These are phyloP conservation scores for Parochlus steinenii DNA, from an alignment of 2,888 invertebrate species.

Conservation along the genomic window DNA sequence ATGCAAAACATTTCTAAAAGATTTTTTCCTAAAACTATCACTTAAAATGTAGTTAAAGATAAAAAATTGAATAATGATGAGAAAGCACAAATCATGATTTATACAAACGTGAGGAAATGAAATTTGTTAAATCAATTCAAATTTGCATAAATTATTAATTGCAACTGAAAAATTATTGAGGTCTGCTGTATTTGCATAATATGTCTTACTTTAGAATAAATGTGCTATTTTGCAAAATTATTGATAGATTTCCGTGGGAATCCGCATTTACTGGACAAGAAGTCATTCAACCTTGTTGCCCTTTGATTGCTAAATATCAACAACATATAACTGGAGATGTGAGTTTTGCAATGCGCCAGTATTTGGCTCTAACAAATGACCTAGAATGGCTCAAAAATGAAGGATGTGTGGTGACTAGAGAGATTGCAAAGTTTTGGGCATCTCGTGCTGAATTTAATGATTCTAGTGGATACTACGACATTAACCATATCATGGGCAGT, in stretches of 20 bases:
- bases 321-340: slow-evolving; percentile 43
- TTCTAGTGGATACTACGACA: slow-evolving; percentile 32
- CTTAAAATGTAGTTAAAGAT: too few relatives aligned
- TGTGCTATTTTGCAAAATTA: not conserved
- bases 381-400: slow-evolving; percentile 23
- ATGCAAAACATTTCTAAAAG: too few relatives aligned
- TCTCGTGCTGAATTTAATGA: slow-evolving; percentile 36
- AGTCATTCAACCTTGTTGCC: slow-evolving; percentile 41
- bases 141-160: slow-evolving; percentile 1
- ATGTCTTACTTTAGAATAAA: slow-evolving; percentile 1
- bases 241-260: slow-evolving; percentile 41
- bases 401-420: slow-evolving; percentile 37
- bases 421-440: slow-evolving; percentile 41
- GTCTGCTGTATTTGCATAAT: not conserved
- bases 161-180: not conserved
- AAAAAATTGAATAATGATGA: slow-evolving; percentile 8
- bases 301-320: slow-evolving; percentile 36
- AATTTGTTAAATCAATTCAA: slow-evolving; percentile 3
- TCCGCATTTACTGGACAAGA: slow-evolving; percentile 43
- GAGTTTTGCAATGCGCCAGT: slow-evolving; percentile 31
- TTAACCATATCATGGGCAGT: slow-evolving; percentile 42
- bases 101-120: too few relatives aligned
- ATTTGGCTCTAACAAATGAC: slow-evolving; percentile 21
- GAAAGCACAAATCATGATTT: slow-evolving; percentile 2
- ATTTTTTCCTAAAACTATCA: too few relatives aligned